Percentiles rank a stretch among this genome's conserved stretches.
phyloP scores from a whole-genome alignment of 2,888 invertebrate species.

The Patella ulyssiponensis region DNA sequence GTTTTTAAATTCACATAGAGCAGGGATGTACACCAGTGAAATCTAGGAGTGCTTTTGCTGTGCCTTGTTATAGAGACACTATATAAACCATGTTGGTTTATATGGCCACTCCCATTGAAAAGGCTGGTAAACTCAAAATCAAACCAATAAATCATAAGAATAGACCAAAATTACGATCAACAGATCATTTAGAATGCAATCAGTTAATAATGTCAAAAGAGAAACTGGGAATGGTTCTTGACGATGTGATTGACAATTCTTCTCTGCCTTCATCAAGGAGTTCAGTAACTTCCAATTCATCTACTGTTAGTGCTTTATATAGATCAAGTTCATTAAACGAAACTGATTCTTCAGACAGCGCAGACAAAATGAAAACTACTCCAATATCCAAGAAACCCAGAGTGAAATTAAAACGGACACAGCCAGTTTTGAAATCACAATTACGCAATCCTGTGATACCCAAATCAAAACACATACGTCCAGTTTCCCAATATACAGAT shows the following conservation, averaged over 20 bases:
- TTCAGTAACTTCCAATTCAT: not conserved
- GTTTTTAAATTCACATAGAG: too few species aligned
- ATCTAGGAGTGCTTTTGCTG: too few species aligned
- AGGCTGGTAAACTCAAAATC: slow-evolving; percentile 14
- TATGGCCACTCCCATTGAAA: slow-evolving; percentile 20
- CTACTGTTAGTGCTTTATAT: not conserved
- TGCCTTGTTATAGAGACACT: too few species aligned
- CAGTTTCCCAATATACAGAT: not conserved
- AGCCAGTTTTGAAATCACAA: not conserved
- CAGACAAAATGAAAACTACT: not conserved
- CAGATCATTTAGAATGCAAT: not conserved
- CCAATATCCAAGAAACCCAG: not conserved
- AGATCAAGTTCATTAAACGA: slow-evolving; percentile 1
- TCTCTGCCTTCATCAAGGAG: not conserved
- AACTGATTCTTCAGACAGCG: not conserved
- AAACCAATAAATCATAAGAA: slow-evolving; percentile 4
- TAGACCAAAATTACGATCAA: not conserved
- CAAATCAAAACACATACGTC: not conserved
- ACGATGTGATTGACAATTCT: not conserved
- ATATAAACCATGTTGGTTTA: slow-evolving; percentile 13
- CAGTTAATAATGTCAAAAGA: not conserved
- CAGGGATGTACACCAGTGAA: too few species aligned
- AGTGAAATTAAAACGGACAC: slow-evolving; percentile 1
- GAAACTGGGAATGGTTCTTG: not conserved
- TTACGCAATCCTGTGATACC: not conserved